Conservation (phyloP, 1,140 invertebrate species). For the Pogonomyrmex californicus region DNA sequence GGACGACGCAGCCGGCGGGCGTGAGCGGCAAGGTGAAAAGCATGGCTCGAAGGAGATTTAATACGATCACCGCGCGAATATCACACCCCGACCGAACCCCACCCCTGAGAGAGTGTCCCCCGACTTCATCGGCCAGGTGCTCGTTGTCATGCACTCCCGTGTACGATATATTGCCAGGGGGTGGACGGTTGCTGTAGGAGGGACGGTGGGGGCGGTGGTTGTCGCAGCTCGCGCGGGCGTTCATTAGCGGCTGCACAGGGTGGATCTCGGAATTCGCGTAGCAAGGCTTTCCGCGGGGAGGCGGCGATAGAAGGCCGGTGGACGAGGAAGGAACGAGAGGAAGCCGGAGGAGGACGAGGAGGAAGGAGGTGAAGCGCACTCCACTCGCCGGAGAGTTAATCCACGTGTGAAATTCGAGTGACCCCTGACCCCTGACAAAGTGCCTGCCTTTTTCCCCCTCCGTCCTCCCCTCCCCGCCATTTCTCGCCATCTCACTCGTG, state of each 20-base stretch:
- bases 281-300: constrained; percentile 75
- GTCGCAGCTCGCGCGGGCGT: constrained; percentile 80
- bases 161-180: constrained; percentile 71
- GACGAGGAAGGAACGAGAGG: constrained; percentile 72
- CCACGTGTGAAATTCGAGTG: constrained; percentile 84
- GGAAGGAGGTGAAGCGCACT: constrained; percentile 76
- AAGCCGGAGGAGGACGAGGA: constrained; percentile 65
- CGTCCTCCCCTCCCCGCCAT: constrained; percentile 49
- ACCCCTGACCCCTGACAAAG: constrained; percentile 77
- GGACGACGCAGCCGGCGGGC: constrained; percentile 64
- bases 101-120: constrained; percentile 49
- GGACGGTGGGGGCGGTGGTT: constrained; percentile 34
- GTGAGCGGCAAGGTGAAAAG: constrained; percentile 73
- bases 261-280: constrained; percentile 84
- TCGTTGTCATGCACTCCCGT: constrained; percentile 81
- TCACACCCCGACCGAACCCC: constrained; percentile 74
- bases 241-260: constrained; percentile 83
- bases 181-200: neutral
- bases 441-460: constrained; percentile 68
- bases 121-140: constrained; percentile 77
- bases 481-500: constrained; percentile 31
- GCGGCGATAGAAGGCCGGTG: constrained; percentile 60
- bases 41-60: constrained; percentile 83
- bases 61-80: constrained; percentile 82
- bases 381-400: constrained; percentile 82